Percentiles rank a stretch among this genome's conserved stretches.
Evolutionary conservation across 2,113 vertebrate genomes (phyloP).

Genomic region (Brevimyrus niger): DNA sequence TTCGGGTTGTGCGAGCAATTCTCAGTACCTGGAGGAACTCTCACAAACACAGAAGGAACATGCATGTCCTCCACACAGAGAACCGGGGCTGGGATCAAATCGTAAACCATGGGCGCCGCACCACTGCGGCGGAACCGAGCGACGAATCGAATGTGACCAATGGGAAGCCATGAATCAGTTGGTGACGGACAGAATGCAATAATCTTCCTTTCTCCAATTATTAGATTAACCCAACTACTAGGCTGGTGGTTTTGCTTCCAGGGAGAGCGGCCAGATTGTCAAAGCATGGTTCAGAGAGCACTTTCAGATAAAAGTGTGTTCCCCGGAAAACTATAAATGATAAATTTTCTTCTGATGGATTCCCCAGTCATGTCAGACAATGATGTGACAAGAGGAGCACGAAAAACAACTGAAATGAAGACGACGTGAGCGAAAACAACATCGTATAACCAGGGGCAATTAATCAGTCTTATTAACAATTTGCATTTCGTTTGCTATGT

Average conservation of each 20-base stretch:
- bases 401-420: background rate
- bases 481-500: background rate
- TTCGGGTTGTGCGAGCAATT: background rate
- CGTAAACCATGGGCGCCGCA: background rate
- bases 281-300: background rate
- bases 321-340: background rate
- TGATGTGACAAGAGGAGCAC: background rate
- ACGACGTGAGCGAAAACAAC: slow-evolving; percentile 23
- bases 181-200: background rate
- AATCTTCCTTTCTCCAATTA: background rate
- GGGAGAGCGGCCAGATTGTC: background rate
- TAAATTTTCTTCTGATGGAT: background rate
- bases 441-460: slow-evolving; percentile 42
- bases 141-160: background rate
- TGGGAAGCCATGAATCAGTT: background rate
- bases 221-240: background rate
- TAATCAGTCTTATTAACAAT: slow-evolving; percentile 45
- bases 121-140: background rate
- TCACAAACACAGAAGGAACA: background rate
- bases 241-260: background rate
- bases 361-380: background rate
- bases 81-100: background rate
- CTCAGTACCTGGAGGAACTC: background rate
- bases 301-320: background rate
- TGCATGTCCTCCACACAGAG: background rate